Evolutionary conservation across 2,113 vertebrate genomes (phyloP).

Genomic region (Puntigrus tetrazona): DNA sequence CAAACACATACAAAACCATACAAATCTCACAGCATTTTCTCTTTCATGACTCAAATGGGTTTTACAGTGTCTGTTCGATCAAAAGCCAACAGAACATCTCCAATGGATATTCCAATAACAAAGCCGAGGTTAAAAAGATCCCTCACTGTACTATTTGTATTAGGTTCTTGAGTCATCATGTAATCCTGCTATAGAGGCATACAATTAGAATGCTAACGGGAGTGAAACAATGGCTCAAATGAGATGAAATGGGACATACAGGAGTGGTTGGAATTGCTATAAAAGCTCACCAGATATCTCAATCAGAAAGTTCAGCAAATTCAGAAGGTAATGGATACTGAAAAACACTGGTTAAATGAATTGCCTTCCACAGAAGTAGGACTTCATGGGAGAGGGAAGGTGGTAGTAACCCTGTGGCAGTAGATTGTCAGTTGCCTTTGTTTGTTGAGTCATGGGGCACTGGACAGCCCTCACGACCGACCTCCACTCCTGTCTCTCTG

Average conservation of each 20-base stretch:
- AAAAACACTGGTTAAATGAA: conserved; percentile 36
- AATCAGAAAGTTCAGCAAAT: neutral
- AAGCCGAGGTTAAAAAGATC: conserved; percentile 48
- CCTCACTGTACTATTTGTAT: conserved; percentile 71
- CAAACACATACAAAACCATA: conserved; percentile 11
- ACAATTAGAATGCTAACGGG: conserved; percentile 45
- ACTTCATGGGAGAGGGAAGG: neutral
- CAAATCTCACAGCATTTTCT: neutral
- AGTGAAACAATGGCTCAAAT: neutral
- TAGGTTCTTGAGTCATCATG: conserved; percentile 71
- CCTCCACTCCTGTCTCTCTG: conserved; percentile 57
- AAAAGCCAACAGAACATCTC: no score
- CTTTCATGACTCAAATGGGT: neutral
- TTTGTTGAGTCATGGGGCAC: conserved; percentile 46
- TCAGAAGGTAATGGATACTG: neutral
- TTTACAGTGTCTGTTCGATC: neutral
- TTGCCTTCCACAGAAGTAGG: conserved; percentile 7
- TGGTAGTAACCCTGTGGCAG: neutral
- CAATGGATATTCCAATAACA: conserved; percentile 20
- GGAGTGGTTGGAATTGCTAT: neutral
- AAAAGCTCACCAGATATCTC: neutral
- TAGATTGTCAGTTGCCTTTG: conserved; percentile 54
- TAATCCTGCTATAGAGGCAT: conserved; percentile 67
- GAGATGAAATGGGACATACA: neutral
- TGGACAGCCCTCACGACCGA: conserved; percentile 57